Conservation (phyloP, 2,113 vertebrate species). For the Daboia siamensis region DNA sequence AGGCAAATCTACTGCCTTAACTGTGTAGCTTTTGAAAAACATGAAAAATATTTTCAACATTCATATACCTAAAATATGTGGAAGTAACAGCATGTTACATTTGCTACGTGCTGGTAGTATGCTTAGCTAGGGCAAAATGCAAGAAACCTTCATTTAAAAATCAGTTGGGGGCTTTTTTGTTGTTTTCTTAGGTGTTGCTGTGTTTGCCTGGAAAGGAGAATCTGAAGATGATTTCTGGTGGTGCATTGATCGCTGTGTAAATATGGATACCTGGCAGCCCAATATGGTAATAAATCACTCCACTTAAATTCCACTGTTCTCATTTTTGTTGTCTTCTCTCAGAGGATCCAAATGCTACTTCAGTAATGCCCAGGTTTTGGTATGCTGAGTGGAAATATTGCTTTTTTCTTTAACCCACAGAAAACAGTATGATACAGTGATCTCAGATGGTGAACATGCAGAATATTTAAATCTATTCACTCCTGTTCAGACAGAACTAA, state of each 20-base stretch:
- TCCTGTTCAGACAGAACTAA: background rate
- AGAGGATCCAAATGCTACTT: background rate
- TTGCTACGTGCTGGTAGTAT: background rate
- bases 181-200: conserved; percentile 82
- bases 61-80: background rate
- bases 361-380: background rate
- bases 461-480: background rate
- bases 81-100: too few species aligned
- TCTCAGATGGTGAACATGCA: background rate
- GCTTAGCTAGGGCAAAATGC: background rate
- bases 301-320: conserved; percentile 24
- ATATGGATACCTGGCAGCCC: conserved; percentile 91
- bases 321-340: background rate
- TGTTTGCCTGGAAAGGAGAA: conserved; percentile 98
- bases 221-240: conserved; percentile 99
- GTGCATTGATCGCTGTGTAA: conserved; percentile 97
- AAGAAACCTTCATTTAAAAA: background rate
- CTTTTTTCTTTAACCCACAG: background rate
- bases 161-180: conserved; percentile 25
- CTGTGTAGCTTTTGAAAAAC: background rate
- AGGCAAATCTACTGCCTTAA: background rate
- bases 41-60: background rate
- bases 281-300: conserved; percentile 84
- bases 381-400: background rate
- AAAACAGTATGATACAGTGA: too few species aligned